Conservation (phyloP, 37 sponge, comb jelly and placozoan genomes). For the Beroe forskalii region DNA sequence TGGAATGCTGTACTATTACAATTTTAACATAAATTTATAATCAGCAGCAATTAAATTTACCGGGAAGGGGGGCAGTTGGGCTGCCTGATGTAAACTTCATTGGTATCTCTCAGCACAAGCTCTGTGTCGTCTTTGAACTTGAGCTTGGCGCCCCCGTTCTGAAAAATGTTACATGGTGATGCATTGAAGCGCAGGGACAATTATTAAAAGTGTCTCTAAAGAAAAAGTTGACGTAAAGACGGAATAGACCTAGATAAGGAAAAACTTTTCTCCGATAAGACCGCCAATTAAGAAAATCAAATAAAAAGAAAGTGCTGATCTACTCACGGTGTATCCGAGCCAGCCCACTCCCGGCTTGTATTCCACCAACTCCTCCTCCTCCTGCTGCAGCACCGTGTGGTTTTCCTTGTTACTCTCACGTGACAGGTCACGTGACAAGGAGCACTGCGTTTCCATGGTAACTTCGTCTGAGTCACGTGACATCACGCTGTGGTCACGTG, state of each 20-base stretch:
- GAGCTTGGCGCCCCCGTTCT: conserved; percentile 40
- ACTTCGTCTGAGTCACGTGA: background rate
- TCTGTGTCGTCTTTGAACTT: conserved; percentile 25
- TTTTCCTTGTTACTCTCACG: background rate
- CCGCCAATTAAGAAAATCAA: no score
- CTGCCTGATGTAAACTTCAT: background rate
- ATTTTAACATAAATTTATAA: no score
- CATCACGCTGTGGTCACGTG: background rate
- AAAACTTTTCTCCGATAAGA: no score
- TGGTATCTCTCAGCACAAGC: background rate
- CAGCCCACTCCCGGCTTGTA: conserved; percentile 60
- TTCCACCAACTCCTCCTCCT: conserved; percentile 23
- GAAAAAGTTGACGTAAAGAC: no score
- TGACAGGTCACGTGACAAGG: background rate
- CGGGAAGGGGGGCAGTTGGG: background rate
- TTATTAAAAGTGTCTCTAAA: no score
- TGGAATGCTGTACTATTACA: no score
- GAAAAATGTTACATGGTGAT: no score
- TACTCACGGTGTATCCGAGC: conserved; percentile 60
- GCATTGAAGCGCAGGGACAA: no score
- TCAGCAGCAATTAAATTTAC: conserved; percentile 7
- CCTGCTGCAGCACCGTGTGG: background rate
- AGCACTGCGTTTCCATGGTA: background rate
- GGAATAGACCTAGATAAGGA: no score
- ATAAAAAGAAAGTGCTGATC: no score